Percentiles rank a stretch among this genome's conserved stretches.
These are phyloP conservation scores for Patiria miniata DNA, from an alignment of 35 echinoderm and acorn worm species.

Conservation along the genomic window DNA sequence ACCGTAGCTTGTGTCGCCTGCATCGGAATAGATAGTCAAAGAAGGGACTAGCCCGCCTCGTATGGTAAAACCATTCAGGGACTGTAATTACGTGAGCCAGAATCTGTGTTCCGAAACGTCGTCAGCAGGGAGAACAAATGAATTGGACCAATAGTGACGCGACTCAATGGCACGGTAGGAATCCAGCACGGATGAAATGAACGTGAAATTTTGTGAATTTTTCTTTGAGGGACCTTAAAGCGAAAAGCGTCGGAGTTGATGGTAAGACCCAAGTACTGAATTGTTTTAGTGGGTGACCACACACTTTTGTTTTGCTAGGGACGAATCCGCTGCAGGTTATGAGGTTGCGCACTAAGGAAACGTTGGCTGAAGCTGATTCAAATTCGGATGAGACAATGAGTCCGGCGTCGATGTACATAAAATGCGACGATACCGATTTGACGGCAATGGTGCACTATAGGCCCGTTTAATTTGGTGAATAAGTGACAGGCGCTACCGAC, in stretches of 20 bases:
- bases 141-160: no score
- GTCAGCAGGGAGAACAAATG: background rate
- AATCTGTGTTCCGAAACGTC: background rate
- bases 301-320: slow-evolving; percentile 24
- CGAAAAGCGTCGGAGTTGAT: background rate
- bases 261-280: background rate
- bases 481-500: slow-evolving; percentile 31
- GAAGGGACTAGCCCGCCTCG: background rate
- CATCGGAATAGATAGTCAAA: slow-evolving; percentile 21
- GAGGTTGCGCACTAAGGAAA: background rate
- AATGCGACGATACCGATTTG: background rate
- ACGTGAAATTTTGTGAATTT: background rate
- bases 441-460: background rate
- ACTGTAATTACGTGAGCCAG: background rate
- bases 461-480: background rate
- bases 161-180: slow-evolving; percentile 2
- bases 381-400: background rate
- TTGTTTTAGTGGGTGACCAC: background rate
- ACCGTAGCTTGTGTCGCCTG: background rate
- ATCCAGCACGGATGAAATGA: background rate
- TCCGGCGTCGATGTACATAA: background rate
- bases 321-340: slow-evolving; percentile 10
- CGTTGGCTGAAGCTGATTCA: background rate
- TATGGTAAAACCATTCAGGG: background rate
- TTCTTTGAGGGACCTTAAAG: background rate